Percentiles rank a stretch among this genome's conserved stretches.
Conservation (phyloP, 53 echinoderm and acorn worm genomes). For the Crossaster papposus region DNA sequence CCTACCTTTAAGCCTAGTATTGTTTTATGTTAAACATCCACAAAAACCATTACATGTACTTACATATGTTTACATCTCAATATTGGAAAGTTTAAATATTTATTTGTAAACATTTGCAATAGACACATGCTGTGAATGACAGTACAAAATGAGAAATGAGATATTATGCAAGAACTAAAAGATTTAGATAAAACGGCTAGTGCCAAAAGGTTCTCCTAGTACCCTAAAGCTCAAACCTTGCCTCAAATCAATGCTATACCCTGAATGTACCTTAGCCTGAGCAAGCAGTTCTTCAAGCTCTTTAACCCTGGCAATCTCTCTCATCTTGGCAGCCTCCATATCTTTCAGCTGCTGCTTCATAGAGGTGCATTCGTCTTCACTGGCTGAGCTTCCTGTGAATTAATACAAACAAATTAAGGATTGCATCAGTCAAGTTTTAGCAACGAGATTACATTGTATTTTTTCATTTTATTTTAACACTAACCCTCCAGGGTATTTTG, state of each 20-base stretch:
- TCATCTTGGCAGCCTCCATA: constrained; percentile 33
- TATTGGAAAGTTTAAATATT: too few relatives aligned
- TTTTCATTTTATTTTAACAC: too few relatives aligned
- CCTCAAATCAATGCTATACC: neutral
- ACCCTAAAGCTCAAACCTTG: neutral
- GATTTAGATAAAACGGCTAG: neutral
- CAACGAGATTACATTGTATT: too few relatives aligned
- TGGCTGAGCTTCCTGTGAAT: constrained; percentile 23
- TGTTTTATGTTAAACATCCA: too few relatives aligned
- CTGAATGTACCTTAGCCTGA: constrained; percentile 47
- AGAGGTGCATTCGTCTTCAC: constrained; percentile 33
- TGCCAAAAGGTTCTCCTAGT: neutral
- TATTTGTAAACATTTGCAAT: too few relatives aligned
- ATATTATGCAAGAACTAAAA: too few relatives aligned
- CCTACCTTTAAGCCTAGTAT: too few relatives aligned
- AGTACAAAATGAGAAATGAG: too few relatives aligned
- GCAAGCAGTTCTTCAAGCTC: constrained; percentile 64
- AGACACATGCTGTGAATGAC: too few relatives aligned
- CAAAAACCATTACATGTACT: too few relatives aligned
- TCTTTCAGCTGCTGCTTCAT: constrained; percentile 57
- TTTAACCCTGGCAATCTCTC: constrained; percentile 26
- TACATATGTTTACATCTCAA: too few relatives aligned
- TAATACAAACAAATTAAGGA: neutral
- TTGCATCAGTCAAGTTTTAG: neutral
- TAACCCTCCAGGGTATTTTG: too few relatives aligned